A percentile compares a stretch with the other conserved stretches of the same genome.
Evolutionary conservation across 2,888 invertebrate species (phyloP).

Genomic region (Microplitis manilae): DNA sequence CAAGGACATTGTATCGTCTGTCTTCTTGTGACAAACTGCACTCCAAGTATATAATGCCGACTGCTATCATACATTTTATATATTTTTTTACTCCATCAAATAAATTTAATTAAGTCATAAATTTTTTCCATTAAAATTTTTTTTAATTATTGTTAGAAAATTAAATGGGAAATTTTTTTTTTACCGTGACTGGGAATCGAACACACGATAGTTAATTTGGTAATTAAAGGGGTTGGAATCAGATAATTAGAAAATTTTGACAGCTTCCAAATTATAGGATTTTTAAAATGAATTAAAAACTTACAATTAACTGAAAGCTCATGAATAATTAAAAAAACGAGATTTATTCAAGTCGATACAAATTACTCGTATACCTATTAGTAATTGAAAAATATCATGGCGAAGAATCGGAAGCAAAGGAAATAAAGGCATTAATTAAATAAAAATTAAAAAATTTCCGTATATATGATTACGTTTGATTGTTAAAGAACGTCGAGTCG

Average conservation of each 20-base stretch:
- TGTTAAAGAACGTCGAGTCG: not conserved
- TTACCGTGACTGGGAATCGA: not conserved
- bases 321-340: too few relatives aligned
- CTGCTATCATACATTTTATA: not conserved
- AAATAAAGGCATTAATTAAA: not conserved
- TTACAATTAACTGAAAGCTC: too few relatives aligned
- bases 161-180: not conserved
- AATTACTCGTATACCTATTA: not conserved
- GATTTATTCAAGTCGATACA: too few relatives aligned
- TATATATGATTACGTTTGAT: constrained; percentile 1
- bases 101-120: not conserved
- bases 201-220: too few relatives aligned
- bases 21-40: constrained; percentile 12
- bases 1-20: not conserved
- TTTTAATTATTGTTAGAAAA: not conserved
- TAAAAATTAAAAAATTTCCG: not conserved
- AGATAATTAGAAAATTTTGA: too few relatives aligned
- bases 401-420: not conserved
- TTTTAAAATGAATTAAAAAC: too few relatives aligned
- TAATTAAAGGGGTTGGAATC: too few relatives aligned
- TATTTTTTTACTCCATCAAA: not conserved
- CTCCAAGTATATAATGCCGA: not conserved
- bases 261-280: too few relatives aligned
- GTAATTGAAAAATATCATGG: not conserved
- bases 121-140: not conserved